Evolutionary conservation across 1,140 invertebrate genomes (phyloP), one percentile per base, ranked within the genome.

Genomic region (Paralvinella palmiformis): DNA sequence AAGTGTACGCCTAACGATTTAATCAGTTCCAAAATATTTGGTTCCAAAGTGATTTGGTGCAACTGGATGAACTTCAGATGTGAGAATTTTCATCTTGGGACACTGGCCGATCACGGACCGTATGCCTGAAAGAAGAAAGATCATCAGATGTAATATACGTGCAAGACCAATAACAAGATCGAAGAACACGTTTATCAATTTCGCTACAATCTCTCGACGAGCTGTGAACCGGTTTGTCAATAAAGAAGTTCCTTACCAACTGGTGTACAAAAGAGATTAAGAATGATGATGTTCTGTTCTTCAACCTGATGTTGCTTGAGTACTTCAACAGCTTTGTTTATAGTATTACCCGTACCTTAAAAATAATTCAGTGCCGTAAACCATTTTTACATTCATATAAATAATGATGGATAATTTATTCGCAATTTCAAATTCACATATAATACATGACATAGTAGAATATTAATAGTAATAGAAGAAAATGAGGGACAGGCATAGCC

Each of bases 1-100:
- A n/a, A n/a, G n/a, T n/a, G n/a, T n/a, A n/a, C n/a, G n/a, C n/a
- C n/a, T n/a, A n/a, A n/a, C n/a, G n/a, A n/a, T n/a, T 87, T 86
- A 97, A 83, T 97, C 94, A 66, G 94, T 98, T 72, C 95, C 95
- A 86, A 98, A 98, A 83, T 98, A 98, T 82, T 94, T 96, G 83
- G 95, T 91, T 68, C 94, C 94, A 85, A 98, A 98, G 82, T 98
- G 94, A 83, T 95, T 96, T 17, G 94, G 95, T 29, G 93, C 92
- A n/a, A 96, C 88, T 7, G 88, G 88, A 82, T 98, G 91, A 45
- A 98, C 85, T 81, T 98, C 95, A 1, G 94, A 94, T 0, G 94
- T 96, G 52, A 97, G 84, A 71, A 98, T 94, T 77, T 90, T 95
- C 87, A 98, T 88, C 82, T 88, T 75, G 50, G 94, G 94, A 80